Percentiles rank a stretch among this genome's conserved stretches.
Conservation (phyloP, 1,140 invertebrate species). For the Agrilus planipennis region DNA sequence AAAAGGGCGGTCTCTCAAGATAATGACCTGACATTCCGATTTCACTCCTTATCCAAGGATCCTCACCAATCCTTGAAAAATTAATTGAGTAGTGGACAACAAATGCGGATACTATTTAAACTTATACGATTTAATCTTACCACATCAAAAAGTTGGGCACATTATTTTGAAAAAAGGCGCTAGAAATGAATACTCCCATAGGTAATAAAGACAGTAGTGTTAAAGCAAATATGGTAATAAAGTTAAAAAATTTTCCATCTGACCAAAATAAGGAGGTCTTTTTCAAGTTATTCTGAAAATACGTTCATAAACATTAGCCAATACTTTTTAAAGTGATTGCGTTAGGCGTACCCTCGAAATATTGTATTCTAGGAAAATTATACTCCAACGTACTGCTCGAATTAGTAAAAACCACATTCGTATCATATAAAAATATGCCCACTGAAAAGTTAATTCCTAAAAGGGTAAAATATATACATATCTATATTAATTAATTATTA, state of each 20-base stretch:
- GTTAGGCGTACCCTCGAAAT: background rate
- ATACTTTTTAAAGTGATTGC: constrained; percentile 1
- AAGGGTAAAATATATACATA: constrained; percentile 5
- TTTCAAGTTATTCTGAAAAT: constrained; percentile 1
- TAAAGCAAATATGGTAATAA: constrained; percentile 6
- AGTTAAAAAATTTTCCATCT: background rate
- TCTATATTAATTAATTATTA: background rate
- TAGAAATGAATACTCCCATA: constrained; percentile 6
- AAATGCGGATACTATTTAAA: background rate
- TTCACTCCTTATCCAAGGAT: constrained; percentile 26
- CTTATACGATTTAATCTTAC: constrained; percentile 14
- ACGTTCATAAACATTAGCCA: constrained; percentile 6
- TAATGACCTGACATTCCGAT: constrained; percentile 28
- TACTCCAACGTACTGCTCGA: constrained; percentile 2
- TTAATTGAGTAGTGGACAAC: constrained; percentile 2
- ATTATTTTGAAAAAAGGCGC: constrained; percentile 13
- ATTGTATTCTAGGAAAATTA: background rate
- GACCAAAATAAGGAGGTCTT: background rate
- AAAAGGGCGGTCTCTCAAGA: constrained; percentile 20
- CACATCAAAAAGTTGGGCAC: constrained; percentile 30
- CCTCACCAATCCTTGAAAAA: constrained; percentile 24
- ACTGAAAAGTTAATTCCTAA: constrained; percentile 28
- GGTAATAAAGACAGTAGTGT: constrained; percentile 11
- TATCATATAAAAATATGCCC: constrained; percentile 25
- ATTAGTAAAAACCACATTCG: constrained; percentile 23